Base-by-base conservation (phyloP, 2,113 vertebrate species). In the Channa maculata region DNA sequence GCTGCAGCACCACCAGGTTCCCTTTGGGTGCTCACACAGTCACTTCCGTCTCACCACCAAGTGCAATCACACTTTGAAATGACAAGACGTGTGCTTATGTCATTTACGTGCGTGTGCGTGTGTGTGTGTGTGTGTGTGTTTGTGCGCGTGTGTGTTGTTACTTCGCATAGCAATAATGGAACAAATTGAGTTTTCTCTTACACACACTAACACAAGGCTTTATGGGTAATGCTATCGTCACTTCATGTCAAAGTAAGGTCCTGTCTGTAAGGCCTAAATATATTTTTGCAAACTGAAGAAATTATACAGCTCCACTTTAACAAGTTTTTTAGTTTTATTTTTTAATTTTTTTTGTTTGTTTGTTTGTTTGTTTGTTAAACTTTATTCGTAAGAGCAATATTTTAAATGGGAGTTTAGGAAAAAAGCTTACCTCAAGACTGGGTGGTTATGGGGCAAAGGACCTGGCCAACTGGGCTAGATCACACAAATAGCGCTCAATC, bases 1-100 rank as follows among this genome's bases (percentile, higher is more conserved):
- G 54, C 67, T 46, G 10, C 68, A 34, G 60, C 75, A 59, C 38
- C 61, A 6, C 69, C 72, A 3, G 2, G 2, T 53, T 52, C 59
- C 37, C 49, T 54, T 52, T 3, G 62, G 70, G 63, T 7, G 0
- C 60, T 63, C 60, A 53, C 55, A 10, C 67, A 44, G 73, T 65
- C 80, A 64, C 74, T 36, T 44, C 70, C 24, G 39, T 14, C 6
- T 60, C 41, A 79, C 79, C 71, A 79, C 71, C 68, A 75, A 77
- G 76, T 87, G 80, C 87, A 76, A 64, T 76, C 68, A 82, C n/a
- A 69, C 34, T 45, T 51, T 51, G 15, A 36, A 49, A 52, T 44
- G 43, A 77, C 2, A 8, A 64, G 67, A 73, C 34, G 14, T 64
- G 41, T 65, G 64, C 54, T 36, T 5, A 68, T 53, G 50, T 59